Base-by-base conservation (phyloP, 2,797 vertebrate species). In the Aldrovandia affinis region DNA sequence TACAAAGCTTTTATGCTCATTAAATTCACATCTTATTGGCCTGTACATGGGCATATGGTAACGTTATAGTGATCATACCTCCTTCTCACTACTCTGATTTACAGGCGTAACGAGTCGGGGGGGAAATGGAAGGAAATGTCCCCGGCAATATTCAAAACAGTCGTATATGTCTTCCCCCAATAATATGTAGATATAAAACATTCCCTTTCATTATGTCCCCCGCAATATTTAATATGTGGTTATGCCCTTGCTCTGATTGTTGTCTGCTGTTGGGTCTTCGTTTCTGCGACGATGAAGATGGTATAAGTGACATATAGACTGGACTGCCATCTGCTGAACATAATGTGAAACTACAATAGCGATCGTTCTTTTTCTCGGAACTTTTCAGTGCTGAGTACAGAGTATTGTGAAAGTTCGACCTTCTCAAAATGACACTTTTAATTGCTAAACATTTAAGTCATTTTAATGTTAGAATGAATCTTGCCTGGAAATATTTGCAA, bases 401-500 rank as follows among this genome's bases (percentile, higher is more conserved):
- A 47, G 20, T 1, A 12, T 18, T 44, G 70, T 20, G 39, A 75
- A 44, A n/a, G 2, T 75, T 73, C 33, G 18, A 20, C 4, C 18
- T 39, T 4, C 36, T 10, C 39, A 44, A 75, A 75, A 44, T 75
- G 70, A 25, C 20, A 47, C 20, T 79, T 79, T 77, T 15, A 55
- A 77, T 36, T 20, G 57, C 63, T n/a, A 36, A 73, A 57, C 22
- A 33, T 33, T 77, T 77, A 33, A 50, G 39, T 50, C 44, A 50
- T 65, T 39, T 68, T 30, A 30, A 73, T 73, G 36, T 73, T 33
- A 42, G 2, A 70, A 73, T 22, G 50, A n/a, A 65, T 28, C 55
- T 83, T 83, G 63, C 50, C 30, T 55, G 25, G 15, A 75, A 57
- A 25, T 15, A 15, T 33, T 83, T 68, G 68, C 42, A 61, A 68